Evolutionary conservation across 2,113 vertebrate species (phyloP).

Genomic region (Sorex araneus): DNA sequence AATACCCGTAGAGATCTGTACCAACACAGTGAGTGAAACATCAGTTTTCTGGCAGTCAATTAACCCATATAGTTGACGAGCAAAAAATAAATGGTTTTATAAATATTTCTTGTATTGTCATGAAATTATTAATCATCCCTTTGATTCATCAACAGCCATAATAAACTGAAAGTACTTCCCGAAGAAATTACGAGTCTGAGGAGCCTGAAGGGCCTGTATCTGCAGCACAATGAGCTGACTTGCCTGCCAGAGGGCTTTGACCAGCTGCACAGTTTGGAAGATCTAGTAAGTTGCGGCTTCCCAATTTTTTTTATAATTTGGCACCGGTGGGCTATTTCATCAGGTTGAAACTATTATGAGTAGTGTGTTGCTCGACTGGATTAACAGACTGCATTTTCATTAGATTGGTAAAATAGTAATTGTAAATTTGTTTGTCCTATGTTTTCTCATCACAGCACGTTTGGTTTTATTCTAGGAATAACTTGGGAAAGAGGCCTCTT

Average conservation of each 20-base stretch:
- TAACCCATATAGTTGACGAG: background rate
- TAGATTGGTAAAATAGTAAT: constrained; percentile 18
- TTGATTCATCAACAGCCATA: constrained; percentile 91
- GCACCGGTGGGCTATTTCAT: constrained; percentile 23
- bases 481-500: background rate
- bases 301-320: constrained; percentile 40
- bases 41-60: background rate
- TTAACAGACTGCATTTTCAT: constrained; percentile 50
- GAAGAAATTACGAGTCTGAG: constrained; percentile 90
- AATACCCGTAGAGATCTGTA: background rate
- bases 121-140: constrained; percentile 60
- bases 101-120: constrained; percentile 45
- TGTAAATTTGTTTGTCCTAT: background rate
- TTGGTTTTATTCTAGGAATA: constrained; percentile 55
- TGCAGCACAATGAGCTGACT: constrained; percentile 94
- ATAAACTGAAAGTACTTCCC: constrained; percentile 92
- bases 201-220: constrained; percentile 91
- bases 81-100: constrained; percentile 45
- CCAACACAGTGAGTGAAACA: background rate
- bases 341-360: background rate
- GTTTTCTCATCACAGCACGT: constrained; percentile 44
- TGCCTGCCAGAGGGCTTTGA: constrained; percentile 92
- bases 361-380: constrained; percentile 11
- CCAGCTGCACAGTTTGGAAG: constrained; percentile 91
- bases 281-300: constrained; percentile 91